phyloP scores from a whole-genome alignment of 2,113 vertebrate species.

The Amblyornis subalaris region DNA sequence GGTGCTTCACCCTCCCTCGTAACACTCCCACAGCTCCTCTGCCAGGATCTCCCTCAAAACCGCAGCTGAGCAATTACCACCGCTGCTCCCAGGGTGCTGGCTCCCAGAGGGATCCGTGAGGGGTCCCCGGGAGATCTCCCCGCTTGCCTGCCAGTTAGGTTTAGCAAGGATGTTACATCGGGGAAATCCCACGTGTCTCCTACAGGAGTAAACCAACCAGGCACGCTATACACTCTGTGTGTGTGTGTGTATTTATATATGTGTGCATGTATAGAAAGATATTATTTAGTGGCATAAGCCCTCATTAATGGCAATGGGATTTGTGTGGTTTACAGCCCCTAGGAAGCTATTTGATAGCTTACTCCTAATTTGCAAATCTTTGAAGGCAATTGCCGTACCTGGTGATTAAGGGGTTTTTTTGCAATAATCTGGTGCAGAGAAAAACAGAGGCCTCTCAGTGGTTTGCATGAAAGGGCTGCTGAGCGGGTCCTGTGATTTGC shows the following conservation, averaged over 20 bases:
- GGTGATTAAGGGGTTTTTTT: constrained; percentile 22
- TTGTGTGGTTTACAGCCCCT: background rate
- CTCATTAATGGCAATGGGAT: constrained; percentile 32
- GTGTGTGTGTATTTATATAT: fast-evolving
- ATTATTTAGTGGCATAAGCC: constrained; percentile 14
- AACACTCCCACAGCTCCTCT: constrained; percentile 40
- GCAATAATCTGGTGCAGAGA: background rate
- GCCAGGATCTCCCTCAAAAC: background rate
- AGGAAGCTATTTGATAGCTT: constrained; percentile 40
- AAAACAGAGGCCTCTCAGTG: constrained; percentile 34
- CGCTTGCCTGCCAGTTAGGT: background rate
- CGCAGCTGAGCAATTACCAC: background rate
- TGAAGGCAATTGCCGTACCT: constrained; percentile 8
- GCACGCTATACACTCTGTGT: fast-evolving
- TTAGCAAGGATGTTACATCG: fast-evolving
- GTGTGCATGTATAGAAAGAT: background rate
- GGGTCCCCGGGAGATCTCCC: background rate
- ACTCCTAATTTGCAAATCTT: constrained; percentile 50
- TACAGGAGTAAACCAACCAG: background rate
- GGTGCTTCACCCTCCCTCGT: background rate
- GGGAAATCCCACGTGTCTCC: background rate
- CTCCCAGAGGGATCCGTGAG: background rate
- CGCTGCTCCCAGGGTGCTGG: background rate
- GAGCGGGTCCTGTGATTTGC: background rate
- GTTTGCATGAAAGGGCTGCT: background rate